These are phyloP conservation scores for Crioceris asparagi DNA, from an alignment of 2,888 invertebrate genomes.

Conservation along the genomic window DNA sequence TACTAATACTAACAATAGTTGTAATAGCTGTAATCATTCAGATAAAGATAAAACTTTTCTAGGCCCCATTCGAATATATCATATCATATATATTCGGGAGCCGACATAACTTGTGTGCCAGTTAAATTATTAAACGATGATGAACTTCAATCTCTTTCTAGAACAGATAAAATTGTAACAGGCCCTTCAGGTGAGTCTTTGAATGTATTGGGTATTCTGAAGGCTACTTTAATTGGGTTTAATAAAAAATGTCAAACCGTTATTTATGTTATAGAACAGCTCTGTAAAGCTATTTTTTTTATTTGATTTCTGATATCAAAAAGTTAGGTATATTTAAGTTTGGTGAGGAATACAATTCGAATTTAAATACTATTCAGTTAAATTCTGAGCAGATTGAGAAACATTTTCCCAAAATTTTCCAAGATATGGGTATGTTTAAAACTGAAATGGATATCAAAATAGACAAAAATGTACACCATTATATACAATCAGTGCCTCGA, in stretches of 20 bases:
- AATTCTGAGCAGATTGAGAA: constrained; percentile 4
- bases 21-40: background rate
- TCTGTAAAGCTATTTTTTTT: constrained; percentile 7
- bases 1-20: background rate
- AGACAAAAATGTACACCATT: constrained; percentile 9
- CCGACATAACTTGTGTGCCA: constrained; percentile 6
- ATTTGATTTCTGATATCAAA: too few relatives aligned
- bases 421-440: constrained; percentile 10
- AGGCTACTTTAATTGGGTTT: background rate
- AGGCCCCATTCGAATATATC: constrained; percentile 3
- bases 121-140: too few relatives aligned
- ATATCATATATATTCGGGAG: constrained; percentile 7
- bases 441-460: constrained; percentile 11
- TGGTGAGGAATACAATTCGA: too few relatives aligned
- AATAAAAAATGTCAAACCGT: constrained; percentile 7
- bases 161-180: too few relatives aligned
- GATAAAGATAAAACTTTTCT: constrained; percentile 3
- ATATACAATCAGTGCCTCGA: constrained; percentile 14
- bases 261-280: constrained; percentile 3
- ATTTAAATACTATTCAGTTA: too few relatives aligned
- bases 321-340: too few relatives aligned
- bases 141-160: too few relatives aligned
- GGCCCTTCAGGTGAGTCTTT: constrained; percentile 8
- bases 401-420: constrained; percentile 10
- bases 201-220: constrained; percentile 1